Evolutionary conservation across 2,888 invertebrate species (phyloP).

Genomic region (Cremastinae sp.): DNA sequence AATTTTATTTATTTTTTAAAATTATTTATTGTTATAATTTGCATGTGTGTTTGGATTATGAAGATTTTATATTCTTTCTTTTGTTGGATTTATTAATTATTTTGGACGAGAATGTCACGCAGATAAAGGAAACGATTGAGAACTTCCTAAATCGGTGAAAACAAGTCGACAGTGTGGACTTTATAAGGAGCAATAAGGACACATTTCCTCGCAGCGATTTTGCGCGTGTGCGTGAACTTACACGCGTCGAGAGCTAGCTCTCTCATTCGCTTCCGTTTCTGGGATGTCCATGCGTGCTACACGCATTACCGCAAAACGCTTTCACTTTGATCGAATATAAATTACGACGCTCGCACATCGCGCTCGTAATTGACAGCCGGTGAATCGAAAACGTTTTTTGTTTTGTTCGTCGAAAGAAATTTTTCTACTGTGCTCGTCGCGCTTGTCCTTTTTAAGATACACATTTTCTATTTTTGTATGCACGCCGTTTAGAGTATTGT

Average conservation of each 20-base stretch:
- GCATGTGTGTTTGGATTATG: too few relatives aligned
- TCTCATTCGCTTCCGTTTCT: constrained; percentile 39
- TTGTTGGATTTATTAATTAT: background rate
- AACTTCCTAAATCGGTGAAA: constrained; percentile 51
- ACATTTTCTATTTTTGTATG: too few relatives aligned
- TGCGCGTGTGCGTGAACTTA: background rate
- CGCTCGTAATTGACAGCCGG: constrained; percentile 29
- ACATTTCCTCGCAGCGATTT: background rate
- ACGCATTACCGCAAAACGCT: constrained; percentile 36
- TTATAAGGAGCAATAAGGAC: background rate
- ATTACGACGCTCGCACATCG: constrained; percentile 7
- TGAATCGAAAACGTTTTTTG: constrained; percentile 25
- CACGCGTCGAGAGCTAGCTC: constrained; percentile 13
- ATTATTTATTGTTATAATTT: too few relatives aligned
- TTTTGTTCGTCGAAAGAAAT: constrained; percentile 15
- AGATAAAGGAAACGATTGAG: constrained; percentile 54
- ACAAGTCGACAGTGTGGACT: background rate
- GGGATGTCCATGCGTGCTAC: constrained; percentile 28
- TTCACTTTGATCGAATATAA: constrained; percentile 50
- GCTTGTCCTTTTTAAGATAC: background rate
- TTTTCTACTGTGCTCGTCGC: background rate
- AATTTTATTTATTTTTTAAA: too few relatives aligned
- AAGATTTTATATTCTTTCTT: too few relatives aligned
- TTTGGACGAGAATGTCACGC: constrained; percentile 29
- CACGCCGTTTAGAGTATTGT: too few relatives aligned